Evolutionary conservation across 2,888 invertebrate genomes (phyloP).

Genomic region (Ceramica pisi): DNA sequence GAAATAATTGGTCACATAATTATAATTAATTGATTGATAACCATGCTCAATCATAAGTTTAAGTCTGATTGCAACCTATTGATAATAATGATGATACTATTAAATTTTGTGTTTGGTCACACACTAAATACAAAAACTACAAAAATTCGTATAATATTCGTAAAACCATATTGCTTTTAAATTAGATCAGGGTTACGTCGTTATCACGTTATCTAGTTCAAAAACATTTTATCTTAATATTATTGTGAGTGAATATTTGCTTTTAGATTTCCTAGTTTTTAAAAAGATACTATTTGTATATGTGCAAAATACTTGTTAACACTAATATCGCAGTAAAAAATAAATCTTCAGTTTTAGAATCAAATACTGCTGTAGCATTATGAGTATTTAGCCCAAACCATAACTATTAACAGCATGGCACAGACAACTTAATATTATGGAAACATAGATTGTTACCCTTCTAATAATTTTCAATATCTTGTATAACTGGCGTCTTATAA

Average conservation of each 20-base stretch:
- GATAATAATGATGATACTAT: constrained; percentile 7
- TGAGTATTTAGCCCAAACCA: neutral
- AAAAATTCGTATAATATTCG: constrained; percentile 7
- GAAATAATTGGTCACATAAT: constrained; percentile 22
- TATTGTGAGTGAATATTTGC: constrained; percentile 35
- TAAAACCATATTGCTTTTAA: constrained; percentile 19
- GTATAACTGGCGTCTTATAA: neutral
- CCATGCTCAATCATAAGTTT: constrained; percentile 8
- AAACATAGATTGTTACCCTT: too few species aligned
- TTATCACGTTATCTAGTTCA: constrained; percentile 56
- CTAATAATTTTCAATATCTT: too few species aligned
- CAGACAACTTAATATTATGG: too few species aligned
- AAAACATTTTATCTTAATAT: constrained; percentile 47
- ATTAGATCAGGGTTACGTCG: constrained; percentile 58
- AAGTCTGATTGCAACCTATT: neutral
- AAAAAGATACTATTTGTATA: neutral
- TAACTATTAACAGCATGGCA: neutral
- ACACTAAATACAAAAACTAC: constrained; percentile 2
- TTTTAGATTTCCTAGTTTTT: constrained; percentile 33
- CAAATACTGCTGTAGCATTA: neutral
- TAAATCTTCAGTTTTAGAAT: neutral
- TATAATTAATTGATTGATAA: constrained; percentile 14
- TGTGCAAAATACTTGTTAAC: neutral
- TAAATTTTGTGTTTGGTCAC: neutral
- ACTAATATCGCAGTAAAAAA: neutral